Evolutionary conservation across 2,113 vertebrate genomes (phyloP), one percentile per base, ranked within the genome.

Genomic region (Oryzias curvinotus): DNA sequence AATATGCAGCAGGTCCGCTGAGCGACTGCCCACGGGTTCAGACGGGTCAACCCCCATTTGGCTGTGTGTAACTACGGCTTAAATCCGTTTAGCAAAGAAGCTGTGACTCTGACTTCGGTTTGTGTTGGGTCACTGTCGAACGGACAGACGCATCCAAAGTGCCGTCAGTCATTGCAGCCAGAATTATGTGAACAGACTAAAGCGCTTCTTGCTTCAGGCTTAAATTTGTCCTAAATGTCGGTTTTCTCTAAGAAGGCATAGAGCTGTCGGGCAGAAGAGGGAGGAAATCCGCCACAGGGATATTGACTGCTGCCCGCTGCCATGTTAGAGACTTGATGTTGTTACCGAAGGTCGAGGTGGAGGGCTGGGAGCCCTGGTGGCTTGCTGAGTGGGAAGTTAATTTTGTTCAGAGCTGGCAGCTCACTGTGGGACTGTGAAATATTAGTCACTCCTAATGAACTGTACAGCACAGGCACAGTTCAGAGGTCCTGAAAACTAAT

Each of bases 401-500:
- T 56, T 78, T 75, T 61, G 65, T 72, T 68, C 70, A 42, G 14
- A 60, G 57, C 30, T 3, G 55, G 62, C 47, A 16, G 54, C 62
- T 77, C 66, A 52, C 61, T 49, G 50, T 3, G 59, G 62, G 30
- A 49, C 4, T 19, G 52, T 78, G 79, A 83, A 77, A 76, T 86
- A 87, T 73, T 71, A 62, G 57, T 5, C 0, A 5, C 49, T 64
- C 47, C 74, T 80, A 81, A 88, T 83, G 77, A 80, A 85, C 49
- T 70, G 54, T 57, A 4, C 49, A 52, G 73, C 62, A 68, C 36
- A 64, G 73, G 30, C 62, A 54, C 82, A 71, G 73, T 68, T 83
- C 63, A 75, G 50, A 80, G 70, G 65, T 75, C 50, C 57, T 70
- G 59, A 68, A 73, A 62, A 78, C 73, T 78, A 44, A 64, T 52